Percentiles rank a stretch among this genome's conserved stretches.
Conservation (phyloP, 2,113 vertebrate genomes). For the Malaclemys terrapin region DNA sequence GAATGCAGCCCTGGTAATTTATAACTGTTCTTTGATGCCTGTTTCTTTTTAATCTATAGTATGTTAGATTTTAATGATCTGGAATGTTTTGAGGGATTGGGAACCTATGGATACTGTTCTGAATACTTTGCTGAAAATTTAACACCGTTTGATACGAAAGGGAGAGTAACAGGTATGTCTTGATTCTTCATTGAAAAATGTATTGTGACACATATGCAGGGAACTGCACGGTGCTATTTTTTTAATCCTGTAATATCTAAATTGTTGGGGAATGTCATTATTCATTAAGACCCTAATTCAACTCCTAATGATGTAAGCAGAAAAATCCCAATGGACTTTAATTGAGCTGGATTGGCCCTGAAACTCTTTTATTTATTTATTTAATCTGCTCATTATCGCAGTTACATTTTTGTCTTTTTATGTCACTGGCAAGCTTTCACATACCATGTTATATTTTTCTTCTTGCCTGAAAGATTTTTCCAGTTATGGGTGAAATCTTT, state of each 20-base stretch:
- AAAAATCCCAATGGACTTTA: not conserved
- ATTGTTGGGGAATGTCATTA: not conserved
- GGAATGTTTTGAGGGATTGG: not conserved
- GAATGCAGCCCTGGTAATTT: not conserved
- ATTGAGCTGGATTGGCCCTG: not conserved
- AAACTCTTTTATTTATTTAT: not conserved
- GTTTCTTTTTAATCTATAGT: slow-evolving; percentile 10
- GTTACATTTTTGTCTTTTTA: not conserved
- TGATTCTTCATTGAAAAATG: not conserved
- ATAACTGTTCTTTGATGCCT: not conserved
- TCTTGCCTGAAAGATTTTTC: not conserved
- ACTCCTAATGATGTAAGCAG: not conserved
- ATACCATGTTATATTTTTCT: not conserved
- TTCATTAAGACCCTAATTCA: not conserved
- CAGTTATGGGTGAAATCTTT: rapidly evolving
- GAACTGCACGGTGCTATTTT: not conserved
- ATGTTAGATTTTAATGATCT: not conserved
- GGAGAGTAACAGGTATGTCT: not conserved
- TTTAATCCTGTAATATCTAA: not conserved
- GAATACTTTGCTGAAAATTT: slow-evolving; percentile 17
- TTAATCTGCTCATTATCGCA: not conserved
- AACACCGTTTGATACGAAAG: not conserved
- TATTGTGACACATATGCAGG: not conserved
- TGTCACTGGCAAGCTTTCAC: not conserved
- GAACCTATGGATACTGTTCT: not conserved